These are phyloP conservation scores for Andrena trimmerana DNA, from an alignment of 2,888 invertebrate genomes.

Conservation along the genomic window DNA sequence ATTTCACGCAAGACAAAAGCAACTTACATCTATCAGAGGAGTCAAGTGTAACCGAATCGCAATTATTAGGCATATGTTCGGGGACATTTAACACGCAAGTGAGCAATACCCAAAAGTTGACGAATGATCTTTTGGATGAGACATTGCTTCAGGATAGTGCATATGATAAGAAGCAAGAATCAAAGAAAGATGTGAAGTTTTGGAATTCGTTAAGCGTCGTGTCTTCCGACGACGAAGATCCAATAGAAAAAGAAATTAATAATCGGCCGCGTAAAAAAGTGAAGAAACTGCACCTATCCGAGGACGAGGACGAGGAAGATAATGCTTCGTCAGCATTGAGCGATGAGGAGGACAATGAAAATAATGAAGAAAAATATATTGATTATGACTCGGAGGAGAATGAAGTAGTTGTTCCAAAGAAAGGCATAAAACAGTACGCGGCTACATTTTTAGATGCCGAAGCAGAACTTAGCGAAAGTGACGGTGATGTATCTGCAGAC, in stretches of 20 bases:
- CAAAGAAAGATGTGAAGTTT: constrained; percentile 70
- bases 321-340: constrained; percentile 72
- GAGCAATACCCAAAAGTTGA: constrained; percentile 73
- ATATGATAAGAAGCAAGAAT: constrained; percentile 78
- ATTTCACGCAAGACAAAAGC: constrained; percentile 68
- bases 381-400: constrained; percentile 95
- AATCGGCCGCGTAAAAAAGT: constrained; percentile 67
- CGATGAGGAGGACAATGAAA: constrained; percentile 77
- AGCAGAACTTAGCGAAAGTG: constrained; percentile 96
- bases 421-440: constrained; percentile 85
- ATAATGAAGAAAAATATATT: constrained; percentile 77
- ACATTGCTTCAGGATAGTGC: constrained; percentile 81
- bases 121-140: constrained; percentile 11
- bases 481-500: constrained; percentile 93
- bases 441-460: constrained; percentile 94
- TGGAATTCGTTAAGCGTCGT: constrained; percentile 66
- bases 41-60: constrained; percentile 72
- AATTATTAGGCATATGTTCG: constrained; percentile 85
- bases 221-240: constrained; percentile 83
- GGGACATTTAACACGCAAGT: constrained; percentile 86
- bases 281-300: constrained; percentile 77
- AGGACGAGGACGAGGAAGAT: constrained; percentile 77
- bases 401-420: constrained; percentile 86
- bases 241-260: constrained; percentile 45
- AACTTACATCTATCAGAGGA: constrained; percentile 31